A percentile compares a stretch with the other conserved stretches of the same genome.
Evolutionary conservation across 2,797 vertebrate species (phyloP).

Genomic region (Otolemur crassicaudatus): DNA sequence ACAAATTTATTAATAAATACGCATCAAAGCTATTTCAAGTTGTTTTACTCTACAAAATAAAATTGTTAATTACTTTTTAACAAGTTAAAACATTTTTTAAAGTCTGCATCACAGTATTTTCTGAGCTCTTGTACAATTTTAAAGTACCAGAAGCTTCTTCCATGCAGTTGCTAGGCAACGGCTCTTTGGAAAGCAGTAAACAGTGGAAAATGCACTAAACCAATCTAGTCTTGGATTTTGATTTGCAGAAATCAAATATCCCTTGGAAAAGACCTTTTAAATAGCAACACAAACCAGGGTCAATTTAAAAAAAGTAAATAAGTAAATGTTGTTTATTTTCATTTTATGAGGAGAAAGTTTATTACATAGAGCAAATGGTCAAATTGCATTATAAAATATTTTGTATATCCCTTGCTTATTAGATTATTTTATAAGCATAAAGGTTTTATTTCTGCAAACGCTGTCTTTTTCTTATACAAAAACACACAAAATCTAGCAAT

Average conservation of each 20-base stretch:
- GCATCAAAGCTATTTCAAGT: background rate
- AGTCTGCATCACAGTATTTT: constrained; percentile 11
- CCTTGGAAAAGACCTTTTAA: constrained; percentile 18
- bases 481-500: background rate
- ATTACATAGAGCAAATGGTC: background rate
- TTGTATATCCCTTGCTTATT: background rate
- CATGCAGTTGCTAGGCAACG: constrained; percentile 77
- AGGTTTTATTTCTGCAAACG: background rate
- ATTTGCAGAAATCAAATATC: constrained; percentile 60
- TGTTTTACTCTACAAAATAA: background rate
- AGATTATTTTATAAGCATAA: background rate
- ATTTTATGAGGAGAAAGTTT: background rate
- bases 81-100: constrained; percentile 42
- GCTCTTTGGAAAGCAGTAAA: constrained; percentile 51
- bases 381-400: background rate
- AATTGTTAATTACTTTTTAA: constrained; percentile 26
- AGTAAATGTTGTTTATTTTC: constrained; percentile 32
- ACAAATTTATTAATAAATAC: background rate
- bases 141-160: constrained; percentile 37
- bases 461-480: background rate
- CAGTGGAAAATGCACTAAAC: background rate
- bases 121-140: constrained; percentile 31
- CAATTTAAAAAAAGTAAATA: background rate
- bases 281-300: background rate
- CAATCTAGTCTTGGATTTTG: constrained; percentile 19